Evolutionary conservation across 1,140 invertebrate species (phyloP).

Genomic region (Euwallacea similis): DNA sequence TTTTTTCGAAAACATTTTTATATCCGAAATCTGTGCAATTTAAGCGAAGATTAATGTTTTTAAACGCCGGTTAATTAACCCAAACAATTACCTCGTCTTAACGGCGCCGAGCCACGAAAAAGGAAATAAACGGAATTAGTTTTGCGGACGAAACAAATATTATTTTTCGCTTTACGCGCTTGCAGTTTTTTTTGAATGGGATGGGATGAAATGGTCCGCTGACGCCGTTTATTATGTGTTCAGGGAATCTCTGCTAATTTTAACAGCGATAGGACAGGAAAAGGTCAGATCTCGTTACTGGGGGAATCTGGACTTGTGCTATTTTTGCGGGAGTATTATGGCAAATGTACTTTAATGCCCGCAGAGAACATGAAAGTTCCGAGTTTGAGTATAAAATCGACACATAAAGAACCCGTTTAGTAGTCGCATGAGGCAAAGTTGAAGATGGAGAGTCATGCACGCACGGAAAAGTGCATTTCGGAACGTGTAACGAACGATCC

Average conservation of each 20-base stretch:
- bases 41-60: constrained; percentile 44
- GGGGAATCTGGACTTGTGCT: background rate
- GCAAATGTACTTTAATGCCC: no score
- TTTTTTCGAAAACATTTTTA: constrained; percentile 30
- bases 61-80: constrained; percentile 40
- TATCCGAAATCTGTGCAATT: constrained; percentile 42
- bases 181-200: constrained; percentile 11
- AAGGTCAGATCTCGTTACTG: background rate
- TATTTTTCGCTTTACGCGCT: constrained; percentile 32
- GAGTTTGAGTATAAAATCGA: no score
- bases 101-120: constrained; percentile 32
- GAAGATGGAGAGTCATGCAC: no score
- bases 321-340: background rate
- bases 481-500: no score
- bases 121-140: constrained; percentile 35
- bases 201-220: constrained; percentile 13
- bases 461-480: no score
- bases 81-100: constrained; percentile 40
- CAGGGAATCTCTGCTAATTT: constrained; percentile 14
- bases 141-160: constrained; percentile 33
- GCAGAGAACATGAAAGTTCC: no score
- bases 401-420: no score
- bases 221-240: constrained; percentile 1
- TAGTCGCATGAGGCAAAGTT: no score
- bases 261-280: constrained; percentile 1